A percentile compares a stretch with the other conserved stretches of the same genome.
Conservation (phyloP, 2,113 vertebrate genomes). For the Illadopsis cleaveri region DNA sequence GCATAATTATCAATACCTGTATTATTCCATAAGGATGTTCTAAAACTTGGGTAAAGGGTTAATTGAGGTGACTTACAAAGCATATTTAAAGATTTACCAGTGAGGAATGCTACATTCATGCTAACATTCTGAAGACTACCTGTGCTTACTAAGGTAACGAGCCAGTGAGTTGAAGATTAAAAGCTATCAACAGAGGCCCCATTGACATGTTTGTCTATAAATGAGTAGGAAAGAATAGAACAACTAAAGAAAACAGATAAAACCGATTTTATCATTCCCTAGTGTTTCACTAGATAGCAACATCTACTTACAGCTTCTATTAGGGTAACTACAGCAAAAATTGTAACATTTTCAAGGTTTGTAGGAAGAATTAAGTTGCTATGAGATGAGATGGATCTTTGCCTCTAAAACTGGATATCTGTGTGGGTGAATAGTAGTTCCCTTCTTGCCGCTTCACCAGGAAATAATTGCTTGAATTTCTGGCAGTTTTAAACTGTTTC, state of each 20-base stretch:
- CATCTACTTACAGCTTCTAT: neutral
- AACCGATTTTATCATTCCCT: neutral
- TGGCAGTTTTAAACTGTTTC: neutral
- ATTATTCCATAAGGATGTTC: neutral
- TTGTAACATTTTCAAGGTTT: neutral
- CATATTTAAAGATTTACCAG: neutral
- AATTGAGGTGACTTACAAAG: neutral
- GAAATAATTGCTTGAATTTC: neutral
- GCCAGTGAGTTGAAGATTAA: neutral
- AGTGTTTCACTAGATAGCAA: neutral
- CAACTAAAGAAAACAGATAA: neutral
- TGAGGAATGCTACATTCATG: neutral
- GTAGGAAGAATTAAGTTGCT: neutral
- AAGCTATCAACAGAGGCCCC: neutral
- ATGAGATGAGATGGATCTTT: neutral
- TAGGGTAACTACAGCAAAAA: neutral
- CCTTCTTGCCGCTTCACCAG: neutral
- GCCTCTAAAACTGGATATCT: neutral
- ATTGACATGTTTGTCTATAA: neutral
- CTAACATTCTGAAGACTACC: neutral
- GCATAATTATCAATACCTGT: neutral
- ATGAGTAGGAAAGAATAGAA: neutral
- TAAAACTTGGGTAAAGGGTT: neutral
- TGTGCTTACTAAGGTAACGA: neutral
- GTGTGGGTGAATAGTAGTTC: neutral